These are phyloP conservation scores for Camponotus vicinus DNA, from an alignment of 1,140 invertebrate species.

Conservation along the genomic window DNA sequence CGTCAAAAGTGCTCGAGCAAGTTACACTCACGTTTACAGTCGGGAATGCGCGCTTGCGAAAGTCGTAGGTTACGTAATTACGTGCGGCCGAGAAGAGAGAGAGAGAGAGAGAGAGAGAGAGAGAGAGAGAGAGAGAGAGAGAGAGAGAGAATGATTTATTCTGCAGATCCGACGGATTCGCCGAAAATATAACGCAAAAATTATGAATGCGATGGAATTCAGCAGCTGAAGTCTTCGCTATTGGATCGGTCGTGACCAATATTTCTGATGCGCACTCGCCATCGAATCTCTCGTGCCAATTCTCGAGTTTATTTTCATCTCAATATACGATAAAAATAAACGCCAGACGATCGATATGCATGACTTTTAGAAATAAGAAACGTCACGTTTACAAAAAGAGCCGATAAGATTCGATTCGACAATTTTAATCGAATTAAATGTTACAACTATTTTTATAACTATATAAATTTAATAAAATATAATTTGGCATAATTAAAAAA, in stretches of 20 bases:
- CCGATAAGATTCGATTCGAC: neutral
- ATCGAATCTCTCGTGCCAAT: conserved; percentile 52
- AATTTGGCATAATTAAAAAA: no score
- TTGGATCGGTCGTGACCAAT: conserved; percentile 6
- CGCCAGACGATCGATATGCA: conserved; percentile 25
- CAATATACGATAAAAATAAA: conserved; percentile 49
- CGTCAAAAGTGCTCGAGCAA: conserved; percentile 26
- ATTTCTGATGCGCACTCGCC: conserved; percentile 40
- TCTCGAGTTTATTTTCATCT: conserved; percentile 48
- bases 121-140: conserved; percentile 1
- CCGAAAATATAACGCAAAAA: conserved; percentile 8
- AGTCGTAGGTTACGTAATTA: neutral
- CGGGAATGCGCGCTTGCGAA: conserved; percentile 5
- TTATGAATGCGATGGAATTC: neutral
- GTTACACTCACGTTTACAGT: conserved; percentile 20
- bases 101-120: neutral
- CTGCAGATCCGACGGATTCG: neutral
- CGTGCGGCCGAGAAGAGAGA: neutral
- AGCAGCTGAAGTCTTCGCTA: neutral
- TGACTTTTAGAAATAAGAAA: neutral
- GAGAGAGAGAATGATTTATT: conserved; percentile 26
- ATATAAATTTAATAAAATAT: no score
- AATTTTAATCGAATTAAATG: no score
- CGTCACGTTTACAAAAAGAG: conserved; percentile 10
- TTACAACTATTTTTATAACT: no score